Base-by-base conservation (phyloP, 1,140 invertebrate genomes). In the Chrysomallon squamiferum region DNA sequence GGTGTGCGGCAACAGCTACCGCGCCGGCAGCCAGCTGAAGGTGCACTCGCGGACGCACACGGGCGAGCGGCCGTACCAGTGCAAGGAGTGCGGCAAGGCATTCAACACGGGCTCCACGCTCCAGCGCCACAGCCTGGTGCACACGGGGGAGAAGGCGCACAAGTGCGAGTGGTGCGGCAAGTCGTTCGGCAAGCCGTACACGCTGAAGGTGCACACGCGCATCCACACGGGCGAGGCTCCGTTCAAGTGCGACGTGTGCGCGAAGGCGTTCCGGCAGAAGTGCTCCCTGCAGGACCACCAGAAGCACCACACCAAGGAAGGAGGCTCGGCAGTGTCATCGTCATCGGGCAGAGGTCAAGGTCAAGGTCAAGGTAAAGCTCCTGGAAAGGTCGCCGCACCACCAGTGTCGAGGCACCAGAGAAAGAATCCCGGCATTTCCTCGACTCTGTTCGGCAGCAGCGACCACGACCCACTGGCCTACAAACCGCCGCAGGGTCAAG, bases 1-100 rank as follows among this genome's bases (percentile, higher is more conserved):
- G 3, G 20, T 60, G 4, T 68, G 66, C 58, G 57, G 61, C 27
- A 59, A 59, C 41, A 38, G 25, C 15, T 68, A 59, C 29, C 50
- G 33, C 15, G 41, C 43, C 7, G 30, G 25, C 5, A 22, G 35
- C 4, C 25, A 27, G 11, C 49, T 68, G 32, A 52, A 59, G 35
- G 32, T 33, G 0, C 66, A 68, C 52, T 38, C 29, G 33, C 20
- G 27, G 13, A 47, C 47, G 18, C 66, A 68, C 32, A 45, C 62
- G 1, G 57, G 49, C 15, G 47, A 63, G 56, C 59, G 58, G 49
- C 54, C 66, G 2, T 60, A 38, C 18, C 38, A 49, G 13, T 60
- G 58, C 18, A 35, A 43, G 18, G 43, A 25, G 29, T 65, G 63
- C 30, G 43, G 54, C 20, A 29, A 30, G 54, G 45, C 35, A 4